Conservation (phyloP, 2,113 vertebrate species). For the Cryptoleucopteryx plumbea region DNA sequence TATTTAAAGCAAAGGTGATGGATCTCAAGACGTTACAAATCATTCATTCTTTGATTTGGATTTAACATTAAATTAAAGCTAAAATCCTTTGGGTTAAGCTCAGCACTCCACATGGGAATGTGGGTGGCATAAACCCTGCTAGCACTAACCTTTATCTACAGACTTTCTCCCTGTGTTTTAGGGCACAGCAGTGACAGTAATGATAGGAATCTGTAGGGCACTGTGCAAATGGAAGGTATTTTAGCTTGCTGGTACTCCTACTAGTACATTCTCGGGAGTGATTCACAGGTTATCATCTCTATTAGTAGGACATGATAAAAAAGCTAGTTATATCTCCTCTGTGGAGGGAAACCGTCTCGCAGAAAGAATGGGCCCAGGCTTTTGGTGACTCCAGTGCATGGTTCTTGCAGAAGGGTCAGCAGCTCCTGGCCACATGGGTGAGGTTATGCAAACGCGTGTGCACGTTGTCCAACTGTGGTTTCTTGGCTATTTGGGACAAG, state of each 20-base stretch:
- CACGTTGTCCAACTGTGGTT: accelerated
- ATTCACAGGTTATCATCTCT: neutral
- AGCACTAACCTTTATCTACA: neutral
- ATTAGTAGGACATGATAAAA: neutral
- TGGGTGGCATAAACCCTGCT: neutral
- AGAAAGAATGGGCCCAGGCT: neutral
- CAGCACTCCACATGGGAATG: accelerated
- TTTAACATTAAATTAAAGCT: neutral
- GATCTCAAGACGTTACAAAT: neutral
- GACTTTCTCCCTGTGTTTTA: neutral
- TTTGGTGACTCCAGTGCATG: accelerated
- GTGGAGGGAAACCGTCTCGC: accelerated
- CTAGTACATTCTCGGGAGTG: accelerated
- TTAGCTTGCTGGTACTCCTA: neutral
- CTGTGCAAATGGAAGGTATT: neutral
- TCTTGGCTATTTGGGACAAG: neutral
- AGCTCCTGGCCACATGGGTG: accelerated
- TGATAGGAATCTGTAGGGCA: neutral
- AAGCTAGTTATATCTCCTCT: neutral
- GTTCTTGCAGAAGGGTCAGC: neutral
- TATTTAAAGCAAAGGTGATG: neutral
- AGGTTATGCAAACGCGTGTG: accelerated
- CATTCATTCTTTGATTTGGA: neutral
- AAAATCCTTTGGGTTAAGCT: neutral
- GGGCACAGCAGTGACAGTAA: neutral